Evolutionary conservation across 2,888 invertebrate species (phyloP).

Genomic region (Aricia artaxerxes): DNA sequence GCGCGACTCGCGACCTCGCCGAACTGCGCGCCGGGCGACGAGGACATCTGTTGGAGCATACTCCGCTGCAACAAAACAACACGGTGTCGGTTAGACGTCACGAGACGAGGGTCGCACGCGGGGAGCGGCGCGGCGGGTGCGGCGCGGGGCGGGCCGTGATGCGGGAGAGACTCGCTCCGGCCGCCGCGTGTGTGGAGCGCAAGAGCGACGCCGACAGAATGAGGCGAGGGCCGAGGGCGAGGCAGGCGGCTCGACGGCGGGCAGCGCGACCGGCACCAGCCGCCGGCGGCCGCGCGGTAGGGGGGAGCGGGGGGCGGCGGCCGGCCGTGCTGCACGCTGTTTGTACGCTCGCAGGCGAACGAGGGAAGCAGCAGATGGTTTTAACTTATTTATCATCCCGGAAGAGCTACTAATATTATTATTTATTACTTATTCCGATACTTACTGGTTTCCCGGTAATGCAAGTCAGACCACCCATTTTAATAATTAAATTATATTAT

Average conservation of each 20-base stretch:
- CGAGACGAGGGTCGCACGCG: constrained; percentile 59
- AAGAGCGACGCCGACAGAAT: constrained; percentile 75
- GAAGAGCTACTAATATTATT: background rate
- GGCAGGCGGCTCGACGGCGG: constrained; percentile 44
- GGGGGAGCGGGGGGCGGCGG: constrained; percentile 63
- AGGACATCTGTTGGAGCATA: constrained; percentile 79
- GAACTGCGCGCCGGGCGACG: constrained; percentile 72
- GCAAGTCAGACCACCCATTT: too few relatives aligned
- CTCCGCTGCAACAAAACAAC: constrained; percentile 79
- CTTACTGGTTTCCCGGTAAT: background rate
- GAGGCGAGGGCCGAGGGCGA: constrained; percentile 51
- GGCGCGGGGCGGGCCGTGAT: constrained; percentile 46
- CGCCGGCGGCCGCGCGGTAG: constrained; percentile 65
- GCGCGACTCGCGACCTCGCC: constrained; percentile 71
- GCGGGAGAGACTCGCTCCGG: constrained; percentile 67
- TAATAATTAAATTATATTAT: too few relatives aligned
- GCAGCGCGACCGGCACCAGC: constrained; percentile 54
- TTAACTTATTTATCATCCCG: constrained; percentile 23
- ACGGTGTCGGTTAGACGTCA: constrained; percentile 72
- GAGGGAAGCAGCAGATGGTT: constrained; percentile 30
- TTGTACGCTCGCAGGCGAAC: constrained; percentile 50
- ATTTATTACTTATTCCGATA: background rate
- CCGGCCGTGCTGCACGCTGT: constrained; percentile 60
- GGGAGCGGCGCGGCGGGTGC: constrained; percentile 47
- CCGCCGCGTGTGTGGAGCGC: constrained; percentile 75